Percentiles rank a stretch among this genome's conserved stretches.
Conservation (phyloP, 2,113 vertebrate genomes). For the Ia io region DNA sequence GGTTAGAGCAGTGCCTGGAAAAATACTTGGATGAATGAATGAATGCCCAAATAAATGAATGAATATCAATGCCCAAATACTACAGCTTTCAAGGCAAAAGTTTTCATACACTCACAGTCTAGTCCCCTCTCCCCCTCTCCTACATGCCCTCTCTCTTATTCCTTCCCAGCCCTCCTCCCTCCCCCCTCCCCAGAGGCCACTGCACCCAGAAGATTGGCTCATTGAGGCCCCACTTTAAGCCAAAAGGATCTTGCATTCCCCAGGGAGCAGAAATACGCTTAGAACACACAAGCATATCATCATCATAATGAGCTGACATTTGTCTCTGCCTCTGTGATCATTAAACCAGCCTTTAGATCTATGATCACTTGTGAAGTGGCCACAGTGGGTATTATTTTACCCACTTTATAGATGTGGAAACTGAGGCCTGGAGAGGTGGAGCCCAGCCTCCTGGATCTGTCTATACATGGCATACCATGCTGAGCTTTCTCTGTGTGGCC, state of each 20-base stretch:
- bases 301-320: neutral
- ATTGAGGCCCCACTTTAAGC: neutral
- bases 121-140: rapidly evolving
- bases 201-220: neutral
- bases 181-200: neutral
- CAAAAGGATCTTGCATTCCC: neutral
- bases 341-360: neutral
- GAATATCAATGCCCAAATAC: neutral
- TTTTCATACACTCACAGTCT: neutral
- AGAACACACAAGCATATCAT: neutral
- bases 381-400: neutral
- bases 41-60: neutral
- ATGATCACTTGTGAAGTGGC: neutral
- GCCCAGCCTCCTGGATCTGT: neutral
- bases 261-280: neutral
- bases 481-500: neutral
- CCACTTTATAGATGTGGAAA: neutral
- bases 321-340: neutral
- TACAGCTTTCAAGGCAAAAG: neutral
- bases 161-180: neutral
- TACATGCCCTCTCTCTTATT: neutral
- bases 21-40: neutral
- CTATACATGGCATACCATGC: rapidly evolving
- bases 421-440: neutral
- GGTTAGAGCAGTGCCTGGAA: neutral